Conservation (phyloP, 2,797 vertebrate species). For the Crypturellus tataupa region DNA sequence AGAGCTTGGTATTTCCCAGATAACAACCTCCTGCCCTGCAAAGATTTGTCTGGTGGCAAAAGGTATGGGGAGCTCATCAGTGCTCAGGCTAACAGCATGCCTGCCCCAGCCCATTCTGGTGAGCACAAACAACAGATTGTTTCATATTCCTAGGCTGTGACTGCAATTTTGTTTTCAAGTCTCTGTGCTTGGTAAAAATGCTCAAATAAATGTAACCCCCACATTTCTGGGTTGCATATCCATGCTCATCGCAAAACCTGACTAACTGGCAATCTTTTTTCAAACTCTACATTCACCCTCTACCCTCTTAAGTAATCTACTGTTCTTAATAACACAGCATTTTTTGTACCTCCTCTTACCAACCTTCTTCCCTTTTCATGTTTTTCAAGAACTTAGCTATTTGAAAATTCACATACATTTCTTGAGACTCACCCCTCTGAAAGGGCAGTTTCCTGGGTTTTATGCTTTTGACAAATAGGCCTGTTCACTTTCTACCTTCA, state of each 20-base stretch:
- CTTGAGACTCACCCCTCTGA: neutral
- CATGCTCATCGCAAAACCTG: neutral
- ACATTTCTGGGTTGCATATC: neutral
- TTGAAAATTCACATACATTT: neutral
- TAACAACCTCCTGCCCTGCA: neutral
- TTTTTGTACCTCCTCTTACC: neutral
- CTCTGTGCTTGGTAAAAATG: neutral
- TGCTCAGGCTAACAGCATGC: neutral
- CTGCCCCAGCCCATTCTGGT: neutral
- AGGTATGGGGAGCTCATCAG: neutral
- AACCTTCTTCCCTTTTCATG: neutral
- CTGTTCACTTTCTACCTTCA: neutral
- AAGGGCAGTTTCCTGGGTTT: neutral
- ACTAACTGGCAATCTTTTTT: neutral
- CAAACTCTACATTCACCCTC: neutral
- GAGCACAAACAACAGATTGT: neutral
- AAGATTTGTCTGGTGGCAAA: neutral
- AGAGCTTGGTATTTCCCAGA: neutral
- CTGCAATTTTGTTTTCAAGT: neutral
- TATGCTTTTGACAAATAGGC: neutral
- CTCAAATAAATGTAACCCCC: neutral
- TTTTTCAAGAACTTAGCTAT: neutral
- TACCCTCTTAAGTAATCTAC: neutral
- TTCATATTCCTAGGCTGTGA: neutral
- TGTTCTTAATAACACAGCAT: neutral